A percentile compares a stretch with the other conserved stretches of the same genome.
phyloP scores from a whole-genome alignment of 1,140 invertebrate genomes.

The Laodelphax striatellus region DNA sequence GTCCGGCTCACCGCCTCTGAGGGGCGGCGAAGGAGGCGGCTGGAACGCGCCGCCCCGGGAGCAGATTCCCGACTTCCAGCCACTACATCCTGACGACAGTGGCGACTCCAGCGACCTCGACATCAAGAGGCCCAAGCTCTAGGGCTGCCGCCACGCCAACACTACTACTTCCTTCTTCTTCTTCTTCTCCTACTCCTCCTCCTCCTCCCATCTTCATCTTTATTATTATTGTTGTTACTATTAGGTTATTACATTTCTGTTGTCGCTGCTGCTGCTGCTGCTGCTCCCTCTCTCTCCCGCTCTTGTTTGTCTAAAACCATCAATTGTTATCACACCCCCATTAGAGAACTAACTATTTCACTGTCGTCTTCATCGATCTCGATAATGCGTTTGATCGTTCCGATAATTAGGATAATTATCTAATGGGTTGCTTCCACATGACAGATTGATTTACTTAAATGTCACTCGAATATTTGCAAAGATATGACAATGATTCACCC shows the following conservation, averaged over 20 bases:
- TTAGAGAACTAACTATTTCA: too few relatives aligned
- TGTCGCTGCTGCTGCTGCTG: not conserved
- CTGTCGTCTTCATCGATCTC: too few relatives aligned
- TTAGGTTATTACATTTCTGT: not conserved
- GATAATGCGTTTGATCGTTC: too few relatives aligned
- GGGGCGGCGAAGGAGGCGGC: slow-evolving; percentile 17
- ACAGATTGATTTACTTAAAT: too few relatives aligned
- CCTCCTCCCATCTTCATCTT: not conserved
- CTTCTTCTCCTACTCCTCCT: not conserved
- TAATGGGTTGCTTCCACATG: too few relatives aligned
- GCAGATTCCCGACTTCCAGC: slow-evolving; percentile 33
- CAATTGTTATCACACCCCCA: too few relatives aligned
- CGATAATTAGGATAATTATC: too few relatives aligned
- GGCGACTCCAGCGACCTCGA: slow-evolving; percentile 29
- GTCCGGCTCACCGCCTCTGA: slow-evolving; percentile 24
- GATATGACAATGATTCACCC: too few relatives aligned
- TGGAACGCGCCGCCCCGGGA: slow-evolving; percentile 27
- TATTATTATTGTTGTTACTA: not conserved
- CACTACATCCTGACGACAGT: slow-evolving; percentile 26
- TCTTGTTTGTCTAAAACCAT: too few relatives aligned
- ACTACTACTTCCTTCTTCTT: not conserved
- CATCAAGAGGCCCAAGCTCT: slow-evolving; percentile 28
- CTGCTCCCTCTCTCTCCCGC: not conserved
- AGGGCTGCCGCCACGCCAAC: slow-evolving; percentile 10
- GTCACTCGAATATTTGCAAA: too few relatives aligned